These are phyloP conservation scores for Aythya fuligula DNA, from an alignment of 2,797 vertebrate species.

Conservation along the genomic window DNA sequence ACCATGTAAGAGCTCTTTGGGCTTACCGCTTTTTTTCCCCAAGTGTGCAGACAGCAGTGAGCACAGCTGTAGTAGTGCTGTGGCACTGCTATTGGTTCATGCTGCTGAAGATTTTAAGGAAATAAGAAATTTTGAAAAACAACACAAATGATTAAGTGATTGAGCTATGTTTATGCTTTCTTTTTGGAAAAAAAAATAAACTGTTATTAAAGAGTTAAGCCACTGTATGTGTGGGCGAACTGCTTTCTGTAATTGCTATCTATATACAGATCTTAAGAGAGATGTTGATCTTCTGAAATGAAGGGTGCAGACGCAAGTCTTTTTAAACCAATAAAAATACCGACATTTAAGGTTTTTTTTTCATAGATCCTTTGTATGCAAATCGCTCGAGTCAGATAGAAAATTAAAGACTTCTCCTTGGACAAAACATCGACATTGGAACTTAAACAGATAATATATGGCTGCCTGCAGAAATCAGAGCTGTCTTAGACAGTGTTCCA, in stretches of 20 bases:
- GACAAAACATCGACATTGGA: conserved; percentile 71
- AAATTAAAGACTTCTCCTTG: conserved; percentile 75
- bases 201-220: conserved; percentile 70
- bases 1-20: background rate
- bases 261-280: conserved; percentile 58
- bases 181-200: conserved; percentile 17
- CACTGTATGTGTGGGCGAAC: conserved; percentile 66
- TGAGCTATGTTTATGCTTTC: background rate
- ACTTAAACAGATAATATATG: conserved; percentile 45
- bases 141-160: background rate
- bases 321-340: conserved; percentile 74
- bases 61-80: background rate
- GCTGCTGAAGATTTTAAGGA: background rate
- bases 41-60: accelerated
- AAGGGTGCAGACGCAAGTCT: conserved; percentile 76
- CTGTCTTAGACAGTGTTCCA: conserved; percentile 31
- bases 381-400: conserved; percentile 65
- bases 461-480: conserved; percentile 55
- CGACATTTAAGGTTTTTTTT: conserved; percentile 12
- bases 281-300: conserved; percentile 68
- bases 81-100: background rate
- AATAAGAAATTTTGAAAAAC: background rate
- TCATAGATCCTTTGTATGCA: conserved; percentile 72
- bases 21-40: background rate
- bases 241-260: conserved; percentile 76